Conservation (phyloP, 2,113 vertebrate genomes). For the Blennius ocellaris region DNA sequence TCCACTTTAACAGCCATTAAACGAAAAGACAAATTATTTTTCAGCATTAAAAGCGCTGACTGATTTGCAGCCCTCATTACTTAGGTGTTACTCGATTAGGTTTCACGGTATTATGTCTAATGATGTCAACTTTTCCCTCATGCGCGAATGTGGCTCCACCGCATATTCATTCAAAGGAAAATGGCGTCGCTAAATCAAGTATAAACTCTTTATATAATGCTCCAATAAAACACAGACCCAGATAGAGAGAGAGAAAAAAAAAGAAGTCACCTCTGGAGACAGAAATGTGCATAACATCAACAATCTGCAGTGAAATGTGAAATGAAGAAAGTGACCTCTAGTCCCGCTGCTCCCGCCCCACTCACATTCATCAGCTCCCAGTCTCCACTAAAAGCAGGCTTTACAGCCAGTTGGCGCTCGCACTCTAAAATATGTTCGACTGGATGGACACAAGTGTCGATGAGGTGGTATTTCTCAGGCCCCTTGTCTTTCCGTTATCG, state of each 20-base stretch:
- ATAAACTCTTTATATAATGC: slow-evolving; percentile 71
- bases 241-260: slow-evolving; percentile 38
- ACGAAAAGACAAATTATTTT: slow-evolving; percentile 77
- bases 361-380: slow-evolving; percentile 93
- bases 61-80: slow-evolving; percentile 77
- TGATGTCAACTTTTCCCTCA: slow-evolving; percentile 80
- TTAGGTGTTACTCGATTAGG: slow-evolving; percentile 74
- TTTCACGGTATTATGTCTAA: slow-evolving; percentile 73
- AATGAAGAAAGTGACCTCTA: slow-evolving; percentile 89
- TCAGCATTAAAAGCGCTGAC: slow-evolving; percentile 71
- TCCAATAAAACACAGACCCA: slow-evolving; percentile 59
- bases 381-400: slow-evolving; percentile 92
- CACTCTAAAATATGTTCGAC: slow-evolving; percentile 89
- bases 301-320: slow-evolving; percentile 83
- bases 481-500: slow-evolving; percentile 89
- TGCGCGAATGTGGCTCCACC: slow-evolving; percentile 46
- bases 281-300: slow-evolving; percentile 81
- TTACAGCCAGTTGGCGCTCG: slow-evolving; percentile 87
- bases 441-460: slow-evolving; percentile 92
- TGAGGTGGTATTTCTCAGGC: slow-evolving; percentile 94
- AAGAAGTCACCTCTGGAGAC: slow-evolving; percentile 64
- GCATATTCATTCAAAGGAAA: slow-evolving; percentile 73
- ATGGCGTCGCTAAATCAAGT: slow-evolving; percentile 72
- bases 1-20: slow-evolving; percentile 72
- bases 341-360: slow-evolving; percentile 85